Evolutionary conservation across 2,113 vertebrate genomes (phyloP).

Genomic region (Litocranius walleri): DNA sequence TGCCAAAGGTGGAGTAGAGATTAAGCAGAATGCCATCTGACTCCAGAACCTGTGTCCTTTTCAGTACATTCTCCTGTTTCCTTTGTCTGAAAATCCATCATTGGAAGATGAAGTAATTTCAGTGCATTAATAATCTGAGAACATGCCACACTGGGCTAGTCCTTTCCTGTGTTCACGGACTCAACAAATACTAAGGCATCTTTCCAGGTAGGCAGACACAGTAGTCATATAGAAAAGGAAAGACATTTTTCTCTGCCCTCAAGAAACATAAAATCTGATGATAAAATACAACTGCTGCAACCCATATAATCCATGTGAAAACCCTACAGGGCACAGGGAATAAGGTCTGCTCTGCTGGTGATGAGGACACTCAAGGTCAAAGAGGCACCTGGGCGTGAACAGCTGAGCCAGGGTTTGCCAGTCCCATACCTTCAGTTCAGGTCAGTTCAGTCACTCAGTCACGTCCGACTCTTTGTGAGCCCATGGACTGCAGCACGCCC

Average conservation of each 20-base stretch:
- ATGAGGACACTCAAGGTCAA: not conserved
- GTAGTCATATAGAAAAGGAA: not conserved
- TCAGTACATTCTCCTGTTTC: not conserved
- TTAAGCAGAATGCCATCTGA: not conserved
- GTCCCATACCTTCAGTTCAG: not conserved
- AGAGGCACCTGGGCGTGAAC: not conserved
- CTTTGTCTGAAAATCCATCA: not conserved
- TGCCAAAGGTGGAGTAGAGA: not conserved
- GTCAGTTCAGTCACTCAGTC: not conserved
- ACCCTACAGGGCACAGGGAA: too few relatives aligned
- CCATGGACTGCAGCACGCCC: not conserved
- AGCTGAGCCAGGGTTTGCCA: not conserved
- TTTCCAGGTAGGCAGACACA: not conserved
- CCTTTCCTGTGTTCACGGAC: fast-evolving
- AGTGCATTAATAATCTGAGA: too few relatives aligned
- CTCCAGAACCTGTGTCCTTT: not conserved
- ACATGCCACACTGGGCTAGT: too few relatives aligned
- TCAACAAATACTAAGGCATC: not conserved
- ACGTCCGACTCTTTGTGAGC: not conserved
- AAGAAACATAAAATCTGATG: not conserved
- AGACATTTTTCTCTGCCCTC: not conserved
- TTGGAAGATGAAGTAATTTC: not conserved
- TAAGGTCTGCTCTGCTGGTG: not conserved
- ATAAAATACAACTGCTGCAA: not conserved
- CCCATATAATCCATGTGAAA: not conserved